Evolutionary conservation across 1,140 invertebrate species (phyloP), one percentile per base, ranked within the genome.

Genomic region (Drosophila repleta): DNA sequence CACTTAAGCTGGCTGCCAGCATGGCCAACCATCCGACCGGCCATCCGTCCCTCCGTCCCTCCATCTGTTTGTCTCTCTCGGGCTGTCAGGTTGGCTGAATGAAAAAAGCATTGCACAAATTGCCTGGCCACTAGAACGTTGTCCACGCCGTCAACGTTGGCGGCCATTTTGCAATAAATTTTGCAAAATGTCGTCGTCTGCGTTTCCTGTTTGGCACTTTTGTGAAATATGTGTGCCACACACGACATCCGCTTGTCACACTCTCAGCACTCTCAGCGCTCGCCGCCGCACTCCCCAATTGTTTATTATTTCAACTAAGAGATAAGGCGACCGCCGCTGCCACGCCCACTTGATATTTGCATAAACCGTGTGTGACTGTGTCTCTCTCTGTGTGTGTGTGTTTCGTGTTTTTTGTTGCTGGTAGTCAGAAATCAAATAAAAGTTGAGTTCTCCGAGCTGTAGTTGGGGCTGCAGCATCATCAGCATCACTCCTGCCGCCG

Each of bases 131-230:
- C 62, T 79, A 43, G 78, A 64, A 76, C 62, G 74, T 21, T 29
- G 35, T 21, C 15, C 37, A 37, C 8, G 43, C 57, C 49, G 39
- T 73, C 32, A 69, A 41, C 49, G 67, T 55, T 62, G 58, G 75
- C 65, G 57, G 75, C 70, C 61, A 66, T 72, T 79, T 75, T 62
- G 75, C 63, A 76, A 88, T 88, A 81, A 87, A 79, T 88, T 87
- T 70, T 65, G 49, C 55, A 85, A 77, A 71, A 75, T 64, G 76
- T 75, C 55, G 65, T 70, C 66, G 61, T 60, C 63, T 74, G 57
- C 75, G 82, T 69, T 82, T 87, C 83, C 82, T 75, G 82, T 79
- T 87, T 85, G 70, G 78, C 78, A 81, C 78, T 83, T 81, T 81
- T 77, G 65, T 85, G 67, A 74, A 77, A 77, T 77, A 62, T 77